These are phyloP conservation scores for Coecobrya sp. DNA, from an alignment of 2,888 invertebrate genomes.

Conservation along the genomic window DNA sequence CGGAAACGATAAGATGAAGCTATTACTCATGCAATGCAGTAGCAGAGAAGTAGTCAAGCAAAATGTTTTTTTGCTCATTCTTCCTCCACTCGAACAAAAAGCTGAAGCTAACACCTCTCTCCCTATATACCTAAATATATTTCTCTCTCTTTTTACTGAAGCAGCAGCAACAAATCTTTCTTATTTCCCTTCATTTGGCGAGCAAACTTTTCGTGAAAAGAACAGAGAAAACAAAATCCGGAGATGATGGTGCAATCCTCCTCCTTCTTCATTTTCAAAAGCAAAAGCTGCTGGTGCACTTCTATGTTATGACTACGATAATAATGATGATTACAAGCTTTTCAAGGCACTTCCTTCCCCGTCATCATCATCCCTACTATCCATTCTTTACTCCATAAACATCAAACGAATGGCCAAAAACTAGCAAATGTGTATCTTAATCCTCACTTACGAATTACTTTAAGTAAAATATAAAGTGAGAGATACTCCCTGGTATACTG, in stretches of 20 bases:
- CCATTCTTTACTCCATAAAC: conserved; percentile 71
- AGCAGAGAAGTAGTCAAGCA: conserved; percentile 33
- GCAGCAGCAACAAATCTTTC: conserved; percentile 65
- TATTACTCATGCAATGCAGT: conserved; percentile 72
- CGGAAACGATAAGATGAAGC: conserved; percentile 75
- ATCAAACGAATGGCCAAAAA: conserved; percentile 64
- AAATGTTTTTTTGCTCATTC: conserved; percentile 50
- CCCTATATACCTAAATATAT: too few species aligned
- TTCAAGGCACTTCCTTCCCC: conserved; percentile 75
- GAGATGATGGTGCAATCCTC: conserved; percentile 52
- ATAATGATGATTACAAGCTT: conserved; percentile 82
- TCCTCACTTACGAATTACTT: conserved; percentile 79
- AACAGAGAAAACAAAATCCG: conserved; percentile 45
- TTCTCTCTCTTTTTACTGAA: conserved; percentile 9
- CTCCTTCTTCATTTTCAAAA: conserved; percentile 30
- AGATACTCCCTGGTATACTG: background rate
- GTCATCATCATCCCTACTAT: conserved; percentile 63
- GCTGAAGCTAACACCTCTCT: conserved; percentile 63
- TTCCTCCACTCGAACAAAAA: conserved; percentile 19
- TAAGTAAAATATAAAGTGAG: conserved; percentile 30
- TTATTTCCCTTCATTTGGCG: conserved; percentile 57
- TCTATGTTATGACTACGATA: conserved; percentile 75
- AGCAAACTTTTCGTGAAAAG: conserved; percentile 67
- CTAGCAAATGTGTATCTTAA: conserved; percentile 72
- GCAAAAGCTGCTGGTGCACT: conserved; percentile 54